Evolutionary conservation across 2,113 vertebrate species (phyloP).

Genomic region (Greenwoodochromis staneri): DNA sequence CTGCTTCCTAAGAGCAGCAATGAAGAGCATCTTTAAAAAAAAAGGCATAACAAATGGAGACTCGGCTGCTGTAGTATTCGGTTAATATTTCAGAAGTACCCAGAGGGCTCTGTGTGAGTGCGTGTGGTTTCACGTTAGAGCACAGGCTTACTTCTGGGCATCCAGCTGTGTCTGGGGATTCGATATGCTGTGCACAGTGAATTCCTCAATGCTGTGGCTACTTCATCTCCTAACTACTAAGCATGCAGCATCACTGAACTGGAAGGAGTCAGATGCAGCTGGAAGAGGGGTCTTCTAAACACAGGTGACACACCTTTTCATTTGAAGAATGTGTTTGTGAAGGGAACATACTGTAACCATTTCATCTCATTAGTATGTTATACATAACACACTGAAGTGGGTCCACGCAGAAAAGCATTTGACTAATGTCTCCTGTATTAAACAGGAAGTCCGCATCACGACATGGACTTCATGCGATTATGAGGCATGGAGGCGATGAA

Average conservation of each 20-base stretch:
- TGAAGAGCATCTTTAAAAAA: not conserved
- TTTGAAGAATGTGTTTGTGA: not conserved
- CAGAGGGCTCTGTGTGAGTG: not conserved
- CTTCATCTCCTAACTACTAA: not conserved
- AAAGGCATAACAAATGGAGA: not conserved
- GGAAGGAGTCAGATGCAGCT: not conserved
- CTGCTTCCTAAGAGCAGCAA: not conserved
- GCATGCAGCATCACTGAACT: not conserved
- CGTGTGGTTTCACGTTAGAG: slow-evolving; percentile 1
- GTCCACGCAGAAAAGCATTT: not conserved
- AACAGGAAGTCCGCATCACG: not conserved
- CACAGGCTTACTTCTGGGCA: not conserved
- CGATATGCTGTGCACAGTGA: slow-evolving; percentile 11
- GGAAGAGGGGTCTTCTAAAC: not conserved
- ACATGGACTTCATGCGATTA: not conserved
- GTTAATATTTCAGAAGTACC: slow-evolving; percentile 36
- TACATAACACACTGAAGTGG: not conserved
- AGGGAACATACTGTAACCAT: not conserved
- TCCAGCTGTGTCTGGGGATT: not conserved
- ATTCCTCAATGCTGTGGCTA: slow-evolving; percentile 25
- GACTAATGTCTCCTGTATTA: not conserved
- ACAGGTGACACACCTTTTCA: not conserved
- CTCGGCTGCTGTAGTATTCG: not conserved
- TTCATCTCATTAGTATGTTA: not conserved
- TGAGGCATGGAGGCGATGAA: not conserved